Conservation (phyloP, 2,888 invertebrate genomes). For the Hanleya hanleyi region DNA sequence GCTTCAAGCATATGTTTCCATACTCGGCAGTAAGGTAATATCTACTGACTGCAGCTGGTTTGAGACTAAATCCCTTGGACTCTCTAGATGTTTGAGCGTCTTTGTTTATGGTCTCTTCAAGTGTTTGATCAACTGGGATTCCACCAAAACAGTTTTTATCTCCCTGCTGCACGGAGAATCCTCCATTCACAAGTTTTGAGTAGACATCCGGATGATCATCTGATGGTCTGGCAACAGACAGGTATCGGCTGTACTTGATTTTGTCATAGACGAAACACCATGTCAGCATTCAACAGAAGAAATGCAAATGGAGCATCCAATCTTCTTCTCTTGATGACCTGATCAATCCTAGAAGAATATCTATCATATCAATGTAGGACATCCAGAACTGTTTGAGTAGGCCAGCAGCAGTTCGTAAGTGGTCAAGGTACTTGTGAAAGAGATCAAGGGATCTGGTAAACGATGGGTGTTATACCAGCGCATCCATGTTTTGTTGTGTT, state of each 20-base stretch:
- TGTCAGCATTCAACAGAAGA: constrained; percentile 36
- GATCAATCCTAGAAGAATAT: constrained; percentile 32
- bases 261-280: constrained; percentile 48
- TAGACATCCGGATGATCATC: constrained; percentile 26
- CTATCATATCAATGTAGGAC: constrained; percentile 47
- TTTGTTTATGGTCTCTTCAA: constrained; percentile 32
- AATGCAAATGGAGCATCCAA: constrained; percentile 37
- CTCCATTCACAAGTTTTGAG: constrained; percentile 22
- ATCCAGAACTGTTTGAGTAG: constrained; percentile 38
- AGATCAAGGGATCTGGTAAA: no score
- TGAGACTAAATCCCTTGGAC: constrained; percentile 24
- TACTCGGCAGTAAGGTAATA: constrained; percentile 30
- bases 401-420: constrained; percentile 21
- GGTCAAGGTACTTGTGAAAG: no score
- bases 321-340: constrained; percentile 38
- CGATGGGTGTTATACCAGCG: no score
- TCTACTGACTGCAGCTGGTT: not conserved
- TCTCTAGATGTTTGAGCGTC: constrained; percentile 31
- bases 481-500: no score
- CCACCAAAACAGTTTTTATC: constrained; percentile 16
- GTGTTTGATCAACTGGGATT: constrained; percentile 22
- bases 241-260: constrained; percentile 44
- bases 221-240: constrained; percentile 24
- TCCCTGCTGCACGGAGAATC: constrained; percentile 31
- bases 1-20: not conserved